Evolutionary conservation across 2,888 invertebrate species (phyloP), one percentile per base, ranked within the genome.

Genomic region (Orchesella flavescens): DNA sequence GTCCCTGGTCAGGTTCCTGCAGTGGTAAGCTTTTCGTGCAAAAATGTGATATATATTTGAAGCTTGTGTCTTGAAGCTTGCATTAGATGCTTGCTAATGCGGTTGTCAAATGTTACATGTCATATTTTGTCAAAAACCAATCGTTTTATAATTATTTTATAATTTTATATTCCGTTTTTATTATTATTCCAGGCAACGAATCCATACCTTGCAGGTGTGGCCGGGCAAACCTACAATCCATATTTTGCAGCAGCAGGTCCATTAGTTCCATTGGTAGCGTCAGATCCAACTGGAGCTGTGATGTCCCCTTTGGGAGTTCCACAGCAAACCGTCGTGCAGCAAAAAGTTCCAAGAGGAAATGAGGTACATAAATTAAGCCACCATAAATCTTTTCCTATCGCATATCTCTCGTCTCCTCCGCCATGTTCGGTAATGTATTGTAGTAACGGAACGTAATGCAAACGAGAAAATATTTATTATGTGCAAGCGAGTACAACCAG

Each of bases 1-100:
- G 93, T 97, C 91, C 95, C 96, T 91, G 96, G 96, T 91, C 97
- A 97, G 93, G 95, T 97, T 91, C 96, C 95, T 91, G 89, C 90
- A 82, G 96, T 97, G 94, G 97, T 97, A 92, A 95, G 96, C 34
- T 34, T 34, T 34, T 34, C 34, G 34, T 34, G 34, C 34, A 34
- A 34, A 34, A 34, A 34, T 34, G 2, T 4, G 7, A 34, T 34
- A 7, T n/a, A 34, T 93, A 23, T 74, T 49, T 43, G 7, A 7
- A 34, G 34, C 34, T 34, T 34, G 7, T n/a, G n/a, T n/a, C n/a
- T n/a, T n/a, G n/a, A n/a, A n/a, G n/a, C n/a, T n/a, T n/a, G n/a
- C n/a, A n/a, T n/a, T n/a, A n/a, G n/a, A n/a, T n/a, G n/a, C n/a
- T n/a, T 34, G 34, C 7, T 34, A 4, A 4, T 34, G 34, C 34